These are phyloP conservation scores for Drosophila erecta DNA, from an alignment of 1,140 invertebrate species.

Conservation along the genomic window DNA sequence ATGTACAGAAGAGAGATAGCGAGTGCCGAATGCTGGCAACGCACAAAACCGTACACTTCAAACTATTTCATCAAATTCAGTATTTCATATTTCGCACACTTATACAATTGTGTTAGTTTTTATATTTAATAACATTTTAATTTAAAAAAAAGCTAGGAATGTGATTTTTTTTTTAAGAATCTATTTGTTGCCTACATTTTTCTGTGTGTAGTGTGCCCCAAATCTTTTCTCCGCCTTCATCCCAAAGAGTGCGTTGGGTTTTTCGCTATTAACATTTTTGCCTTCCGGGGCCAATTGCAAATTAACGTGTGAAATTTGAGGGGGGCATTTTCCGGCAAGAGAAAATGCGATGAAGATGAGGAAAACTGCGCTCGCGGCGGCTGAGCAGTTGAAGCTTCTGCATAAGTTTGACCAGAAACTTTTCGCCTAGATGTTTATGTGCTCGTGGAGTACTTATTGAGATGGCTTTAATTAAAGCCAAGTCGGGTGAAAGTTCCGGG, in stretches of 20 bases:
- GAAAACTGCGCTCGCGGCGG: constrained; percentile 12
- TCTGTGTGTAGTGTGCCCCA: neutral
- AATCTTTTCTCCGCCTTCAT: constrained; percentile 3
- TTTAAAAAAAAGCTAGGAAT: neutral
- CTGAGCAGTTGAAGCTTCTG: constrained; percentile 23
- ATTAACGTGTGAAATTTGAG: constrained; percentile 72
- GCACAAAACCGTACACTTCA: constrained; percentile 41
- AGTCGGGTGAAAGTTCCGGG: constrained; percentile 50
- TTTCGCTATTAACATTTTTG: constrained; percentile 67
- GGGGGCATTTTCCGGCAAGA: constrained; percentile 18
- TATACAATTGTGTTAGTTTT: no score
- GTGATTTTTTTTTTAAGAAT: neutral
- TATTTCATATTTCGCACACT: neutral
- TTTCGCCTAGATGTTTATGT: constrained; percentile 42
- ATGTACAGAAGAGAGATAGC: constrained; percentile 2
- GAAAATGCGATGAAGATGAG: constrained; percentile 10
- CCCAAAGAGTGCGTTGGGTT: constrained; percentile 37
- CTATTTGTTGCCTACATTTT: neutral
- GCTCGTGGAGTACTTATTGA: constrained; percentile 54
- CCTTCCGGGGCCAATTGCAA: constrained; percentile 63
- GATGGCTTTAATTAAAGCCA: constrained; percentile 61
- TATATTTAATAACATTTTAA: no score
- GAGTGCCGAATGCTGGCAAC: constrained; percentile 26
- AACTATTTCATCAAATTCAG: neutral
- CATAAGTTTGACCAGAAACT: constrained; percentile 69